Conservation (phyloP, 2,888 invertebrate species). For the Melanchra persicariae region DNA sequence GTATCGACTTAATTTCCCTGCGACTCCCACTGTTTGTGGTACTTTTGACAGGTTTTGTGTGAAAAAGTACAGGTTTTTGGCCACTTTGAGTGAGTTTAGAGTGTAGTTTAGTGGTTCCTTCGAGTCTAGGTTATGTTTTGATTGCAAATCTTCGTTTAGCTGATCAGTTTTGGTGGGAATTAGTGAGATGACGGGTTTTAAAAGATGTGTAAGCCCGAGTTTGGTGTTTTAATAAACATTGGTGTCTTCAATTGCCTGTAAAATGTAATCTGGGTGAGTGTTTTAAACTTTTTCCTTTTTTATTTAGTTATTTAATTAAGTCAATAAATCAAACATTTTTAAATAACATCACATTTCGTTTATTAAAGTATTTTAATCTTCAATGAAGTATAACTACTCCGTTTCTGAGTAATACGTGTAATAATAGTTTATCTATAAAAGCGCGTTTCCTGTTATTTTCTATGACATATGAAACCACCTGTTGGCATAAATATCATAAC, state of each 20-base stretch:
- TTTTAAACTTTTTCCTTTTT: background rate
- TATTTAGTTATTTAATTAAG: background rate
- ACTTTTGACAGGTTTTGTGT: conserved; percentile 73
- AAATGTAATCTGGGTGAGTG: conserved; percentile 63
- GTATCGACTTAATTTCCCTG: conserved; percentile 91
- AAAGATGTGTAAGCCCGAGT: background rate
- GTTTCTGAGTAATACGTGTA: background rate
- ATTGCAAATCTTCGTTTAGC: conserved; percentile 35
- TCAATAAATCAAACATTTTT: background rate
- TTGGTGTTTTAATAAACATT: conserved; percentile 15
- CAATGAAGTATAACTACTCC: background rate
- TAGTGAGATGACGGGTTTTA: conserved; percentile 36
- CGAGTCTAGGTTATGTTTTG: conserved; percentile 59
- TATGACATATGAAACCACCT: conserved; percentile 74
- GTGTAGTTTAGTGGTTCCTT: conserved; percentile 51
- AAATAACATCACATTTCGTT: background rate
- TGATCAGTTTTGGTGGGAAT: conserved; percentile 64
- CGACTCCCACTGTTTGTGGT: conserved; percentile 80
- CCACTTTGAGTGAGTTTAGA: conserved; percentile 53
- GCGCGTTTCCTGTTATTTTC: conserved; percentile 42
- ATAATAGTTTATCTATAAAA: conserved; percentile 9
- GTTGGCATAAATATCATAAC: conserved; percentile 70
- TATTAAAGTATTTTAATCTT: background rate
- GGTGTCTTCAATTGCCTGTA: conserved; percentile 32
- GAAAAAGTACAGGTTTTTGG: conserved; percentile 67